A percentile compares a stretch with the other conserved stretches of the same genome.
Conservation (phyloP, 1,140 invertebrate genomes). For the Drosophila kurseongensis region DNA sequence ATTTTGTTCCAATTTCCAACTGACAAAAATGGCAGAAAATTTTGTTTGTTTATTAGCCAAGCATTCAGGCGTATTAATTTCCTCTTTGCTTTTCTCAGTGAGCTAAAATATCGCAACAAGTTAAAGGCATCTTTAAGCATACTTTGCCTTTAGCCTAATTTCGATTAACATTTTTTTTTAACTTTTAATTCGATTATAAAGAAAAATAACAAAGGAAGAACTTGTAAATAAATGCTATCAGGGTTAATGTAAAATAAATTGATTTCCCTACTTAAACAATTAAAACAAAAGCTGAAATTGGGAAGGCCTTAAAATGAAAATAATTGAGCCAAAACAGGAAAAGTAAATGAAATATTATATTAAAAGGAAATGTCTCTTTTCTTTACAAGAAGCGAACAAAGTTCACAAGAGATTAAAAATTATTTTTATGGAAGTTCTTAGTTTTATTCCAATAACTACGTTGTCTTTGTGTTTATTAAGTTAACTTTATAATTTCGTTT, state of each 20-base stretch:
- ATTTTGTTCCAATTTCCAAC: constrained; percentile 45
- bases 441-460: too few relatives aligned
- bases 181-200: constrained; percentile 37
- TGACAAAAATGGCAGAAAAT: constrained; percentile 45
- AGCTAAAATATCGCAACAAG: not conserved
- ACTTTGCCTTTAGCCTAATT: constrained; percentile 2
- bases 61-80: constrained; percentile 41
- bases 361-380: not conserved
- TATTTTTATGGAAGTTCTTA: too few relatives aligned
- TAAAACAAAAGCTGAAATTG: constrained; percentile 1
- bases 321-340: not conserved
- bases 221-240: constrained; percentile 10
- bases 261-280: constrained; percentile 27
- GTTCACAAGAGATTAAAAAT: too few relatives aligned
- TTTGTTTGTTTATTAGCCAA: constrained; percentile 57
- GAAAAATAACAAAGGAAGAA: constrained; percentile 1
- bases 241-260: constrained; percentile 14
- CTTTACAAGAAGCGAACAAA: not conserved
- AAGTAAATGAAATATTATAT: not conserved
- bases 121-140: constrained; percentile 3
- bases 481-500: too few relatives aligned
- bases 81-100: not conserved
- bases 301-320: not conserved
- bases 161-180: not conserved
- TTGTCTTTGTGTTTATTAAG: too few relatives aligned